Percentiles rank a stretch among this genome's conserved stretches.
Conservation (phyloP, 2,888 invertebrate genomes). For the Gandaritis pyraliata region DNA sequence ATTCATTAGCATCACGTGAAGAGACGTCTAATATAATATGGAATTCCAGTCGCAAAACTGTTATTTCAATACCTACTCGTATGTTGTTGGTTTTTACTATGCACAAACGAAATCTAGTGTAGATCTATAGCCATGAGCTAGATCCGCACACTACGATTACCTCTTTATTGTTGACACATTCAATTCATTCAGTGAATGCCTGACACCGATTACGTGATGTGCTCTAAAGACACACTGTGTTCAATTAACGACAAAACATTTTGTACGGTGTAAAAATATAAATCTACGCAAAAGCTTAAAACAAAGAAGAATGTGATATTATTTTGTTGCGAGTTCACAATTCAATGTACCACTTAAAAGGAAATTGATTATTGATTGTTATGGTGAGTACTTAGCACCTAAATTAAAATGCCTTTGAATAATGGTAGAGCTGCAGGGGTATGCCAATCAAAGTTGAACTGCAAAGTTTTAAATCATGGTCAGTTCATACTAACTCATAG, state of each 20-base stretch:
- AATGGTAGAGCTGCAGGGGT: too few relatives aligned
- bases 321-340: neutral
- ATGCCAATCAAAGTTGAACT: too few relatives aligned
- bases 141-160: slow-evolving; percentile 10
- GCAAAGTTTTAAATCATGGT: too few relatives aligned
- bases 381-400: neutral
- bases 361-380: neutral
- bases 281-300: neutral
- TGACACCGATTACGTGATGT: slow-evolving; percentile 20
- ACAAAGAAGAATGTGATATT: neutral
- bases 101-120: slow-evolving; percentile 13
- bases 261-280: neutral
- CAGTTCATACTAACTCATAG: too few relatives aligned
- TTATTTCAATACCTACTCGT: too few relatives aligned
- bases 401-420: neutral
- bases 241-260: slow-evolving; percentile 6
- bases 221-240: slow-evolving; percentile 6
- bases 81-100: neutral
- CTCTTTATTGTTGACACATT: slow-evolving; percentile 22
- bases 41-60: too few relatives aligned
- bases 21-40: too few relatives aligned
- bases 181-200: slow-evolving; percentile 23
- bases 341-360: neutral
- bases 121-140: slow-evolving; percentile 27
- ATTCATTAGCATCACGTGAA: too few relatives aligned